Percentiles rank a stretch among this genome's conserved stretches.
phyloP scores from a whole-genome alignment of 1,140 invertebrate genomes.

The Leptinotarsa texana region DNA sequence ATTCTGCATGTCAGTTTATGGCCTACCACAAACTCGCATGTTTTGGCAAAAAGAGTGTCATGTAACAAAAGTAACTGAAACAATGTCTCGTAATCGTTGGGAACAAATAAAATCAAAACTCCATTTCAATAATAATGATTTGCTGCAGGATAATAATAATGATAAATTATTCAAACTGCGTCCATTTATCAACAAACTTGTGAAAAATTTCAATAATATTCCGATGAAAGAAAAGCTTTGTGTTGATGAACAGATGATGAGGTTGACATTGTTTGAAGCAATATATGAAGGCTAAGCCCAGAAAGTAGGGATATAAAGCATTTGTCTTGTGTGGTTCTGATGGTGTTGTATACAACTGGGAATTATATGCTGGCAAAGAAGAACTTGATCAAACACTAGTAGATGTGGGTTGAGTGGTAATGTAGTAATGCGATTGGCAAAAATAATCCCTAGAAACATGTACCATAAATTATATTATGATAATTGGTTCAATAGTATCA shows the following conservation, averaged over 20 bases:
- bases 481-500: conserved; percentile 21
- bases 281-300: background rate
- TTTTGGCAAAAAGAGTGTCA: background rate
- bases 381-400: background rate
- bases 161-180: conserved; percentile 23
- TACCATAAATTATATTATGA: conserved; percentile 25
- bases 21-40: background rate
- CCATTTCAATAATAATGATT: conserved; percentile 19
- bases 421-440: conserved; percentile 23
- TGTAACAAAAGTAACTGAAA: conserved; percentile 9
- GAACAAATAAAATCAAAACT: conserved; percentile 14
- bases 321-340: conserved; percentile 15
- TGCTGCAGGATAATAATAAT: conserved; percentile 7
- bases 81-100: conserved; percentile 15
- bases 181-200: background rate
- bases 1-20: conserved; percentile 22
- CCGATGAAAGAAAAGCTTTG: background rate
- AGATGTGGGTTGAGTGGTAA: conserved; percentile 28
- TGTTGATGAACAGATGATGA: conserved; percentile 12
- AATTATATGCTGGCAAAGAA: background rate
- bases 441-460: conserved; percentile 10
- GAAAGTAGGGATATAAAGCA: conserved; percentile 26
- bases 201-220: background rate
- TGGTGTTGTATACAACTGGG: conserved; percentile 3
- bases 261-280: background rate